Evolutionary conservation across 2,888 invertebrate species (phyloP), one percentile per base, ranked within the genome.

Genomic region (Peribatodes rhomboidaria): DNA sequence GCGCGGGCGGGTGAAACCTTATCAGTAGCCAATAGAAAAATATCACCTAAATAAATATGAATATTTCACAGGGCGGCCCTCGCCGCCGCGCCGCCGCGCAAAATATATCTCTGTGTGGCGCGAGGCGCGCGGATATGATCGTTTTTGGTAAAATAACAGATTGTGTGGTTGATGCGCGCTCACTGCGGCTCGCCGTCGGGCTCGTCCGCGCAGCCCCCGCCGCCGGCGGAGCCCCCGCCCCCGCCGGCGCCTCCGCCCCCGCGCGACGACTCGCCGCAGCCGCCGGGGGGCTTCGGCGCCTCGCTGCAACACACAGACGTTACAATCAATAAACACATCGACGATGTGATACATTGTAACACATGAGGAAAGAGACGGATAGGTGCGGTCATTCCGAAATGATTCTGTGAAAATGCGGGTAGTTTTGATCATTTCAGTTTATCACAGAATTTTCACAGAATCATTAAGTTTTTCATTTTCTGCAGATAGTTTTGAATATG

Each of bases 11-110:
- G 88, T 31, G 86, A 89, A 88, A 89, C 88, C 90, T 90, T 89
- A 90, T 89, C 87, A 89, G 92, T 91, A 92, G 92, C 92, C 92
- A 90, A 92, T 92, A 93, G 90, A 93, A 93, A 93, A 93, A 92
- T 92, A 93, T 92, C 92, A 92, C 92, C 90, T 91, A 92, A 93
- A 92, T 90, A 92, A 92, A 92, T 91, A 92, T 91, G 85, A 87
- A 86, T 88, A 89, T 88, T 81, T 85, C 78, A 84, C 81, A 82
- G 84, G 83, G 53, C 60, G 67, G 58, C 61, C 57, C 61, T 33
- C 42, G 20, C 7, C 42, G 16, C 18, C 53, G 39, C 83, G 82
- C 79, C 81, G 80, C 75, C 77, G 76, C 67, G 55, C 58, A n/a
- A 57, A 55, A 61, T 66, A 66, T 58, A 65, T 37, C 65, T 66